Conservation (phyloP, 1,140 invertebrate species). For the Cherax destructor region DNA sequence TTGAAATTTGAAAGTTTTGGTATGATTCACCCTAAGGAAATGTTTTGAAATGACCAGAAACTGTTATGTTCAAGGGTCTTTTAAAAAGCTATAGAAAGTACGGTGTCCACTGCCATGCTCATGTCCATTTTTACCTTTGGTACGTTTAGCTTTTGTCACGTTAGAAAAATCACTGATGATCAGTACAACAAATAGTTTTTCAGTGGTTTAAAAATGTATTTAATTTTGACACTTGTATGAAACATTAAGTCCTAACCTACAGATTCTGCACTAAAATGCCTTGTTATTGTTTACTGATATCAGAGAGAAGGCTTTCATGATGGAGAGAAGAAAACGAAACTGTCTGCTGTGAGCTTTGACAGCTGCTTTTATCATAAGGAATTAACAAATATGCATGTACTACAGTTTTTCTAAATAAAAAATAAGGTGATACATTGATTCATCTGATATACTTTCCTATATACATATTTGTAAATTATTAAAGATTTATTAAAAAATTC, state of each 20-base stretch:
- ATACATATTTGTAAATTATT: too few relatives aligned
- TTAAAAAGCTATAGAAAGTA: neutral
- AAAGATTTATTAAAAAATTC: too few relatives aligned
- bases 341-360: neutral
- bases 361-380: slow-evolving; percentile 1
- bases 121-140: slow-evolving; percentile 1
- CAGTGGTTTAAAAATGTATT: slow-evolving; percentile 4
- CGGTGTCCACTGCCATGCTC: slow-evolving; percentile 2
- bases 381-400: neutral
- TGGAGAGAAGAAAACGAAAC: neutral
- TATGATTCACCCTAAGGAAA: neutral
- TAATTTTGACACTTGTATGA: neutral
- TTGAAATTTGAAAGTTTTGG: neutral
- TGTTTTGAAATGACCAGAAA: neutral
- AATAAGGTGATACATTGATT: neutral
- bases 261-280: neutral
- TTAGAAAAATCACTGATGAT: neutral
- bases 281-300: neutral
- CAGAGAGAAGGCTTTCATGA: neutral
- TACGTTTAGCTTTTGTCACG: neutral
- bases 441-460: too few relatives aligned
- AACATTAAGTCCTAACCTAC: neutral
- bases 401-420: slow-evolving; percentile 12
- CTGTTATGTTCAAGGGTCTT: neutral
- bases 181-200: neutral